A percentile compares a stretch with the other conserved stretches of the same genome.
phyloP scores from a whole-genome alignment of 2,888 invertebrate genomes.

The Pterobdella sp. region DNA sequence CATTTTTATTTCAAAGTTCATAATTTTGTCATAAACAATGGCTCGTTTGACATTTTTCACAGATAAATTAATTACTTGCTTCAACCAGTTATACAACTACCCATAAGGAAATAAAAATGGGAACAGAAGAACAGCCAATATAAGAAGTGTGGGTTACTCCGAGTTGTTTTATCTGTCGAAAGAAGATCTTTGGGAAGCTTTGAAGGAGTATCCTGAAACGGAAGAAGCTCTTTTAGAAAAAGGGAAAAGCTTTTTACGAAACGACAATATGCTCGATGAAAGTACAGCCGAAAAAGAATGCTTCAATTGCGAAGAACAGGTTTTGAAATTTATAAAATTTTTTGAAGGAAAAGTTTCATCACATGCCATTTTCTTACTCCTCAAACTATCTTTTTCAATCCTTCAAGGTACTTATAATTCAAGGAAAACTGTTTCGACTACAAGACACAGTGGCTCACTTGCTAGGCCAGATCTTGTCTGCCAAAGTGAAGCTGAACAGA shows the following conservation, averaged over 20 bases:
- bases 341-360: too few species aligned
- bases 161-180: slow-evolving; percentile 90
- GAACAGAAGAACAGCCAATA: slow-evolving; percentile 86
- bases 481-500: slow-evolving; percentile 75
- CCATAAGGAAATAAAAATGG: slow-evolving; percentile 75
- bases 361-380: too few species aligned
- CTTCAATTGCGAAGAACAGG: slow-evolving; percentile 49
- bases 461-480: slow-evolving; percentile 72
- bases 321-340: too few species aligned
- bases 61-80: too few species aligned
- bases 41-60: too few species aligned
- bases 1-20: too few species aligned
- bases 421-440: slow-evolving; percentile 51
- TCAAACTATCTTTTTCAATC: too few species aligned
- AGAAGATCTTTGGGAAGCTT: slow-evolving; percentile 76
- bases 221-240: slow-evolving; percentile 50
- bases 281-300: slow-evolving; percentile 39
- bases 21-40: too few species aligned
- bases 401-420: slow-evolving; percentile 61
- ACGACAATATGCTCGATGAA: slow-evolving; percentile 56
- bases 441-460: slow-evolving; percentile 74
- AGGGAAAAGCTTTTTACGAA: slow-evolving; percentile 56
- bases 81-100: not conserved
- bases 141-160: slow-evolving; percentile 65
- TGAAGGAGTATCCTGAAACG: slow-evolving; percentile 57